A percentile compares a stretch with the other conserved stretches of the same genome.
phyloP scores from a whole-genome alignment of 1,140 invertebrate species.

The Brachionus asplanchnoidis region DNA sequence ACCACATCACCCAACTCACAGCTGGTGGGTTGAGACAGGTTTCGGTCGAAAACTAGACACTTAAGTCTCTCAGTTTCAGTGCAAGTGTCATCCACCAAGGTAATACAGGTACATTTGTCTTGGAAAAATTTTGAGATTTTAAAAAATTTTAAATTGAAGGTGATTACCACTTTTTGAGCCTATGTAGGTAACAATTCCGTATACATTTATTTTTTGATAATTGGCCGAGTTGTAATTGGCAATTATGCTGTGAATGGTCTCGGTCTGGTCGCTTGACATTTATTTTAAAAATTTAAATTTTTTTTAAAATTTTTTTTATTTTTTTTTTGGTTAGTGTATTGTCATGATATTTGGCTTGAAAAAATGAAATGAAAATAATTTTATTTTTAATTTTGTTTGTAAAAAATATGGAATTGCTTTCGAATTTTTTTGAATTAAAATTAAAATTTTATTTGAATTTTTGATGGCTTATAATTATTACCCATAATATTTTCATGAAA shows the following conservation, averaged over 20 bases:
- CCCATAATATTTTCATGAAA: too few relatives aligned
- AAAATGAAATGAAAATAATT: not conserved
- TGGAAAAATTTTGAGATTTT: not conserved
- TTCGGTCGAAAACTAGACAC: not conserved
- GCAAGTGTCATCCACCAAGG: not conserved
- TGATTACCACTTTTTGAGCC: not conserved
- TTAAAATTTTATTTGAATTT: too few relatives aligned
- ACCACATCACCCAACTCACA: not conserved
- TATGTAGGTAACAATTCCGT: not conserved
- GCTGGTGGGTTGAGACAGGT: too few relatives aligned
- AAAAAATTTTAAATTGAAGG: not conserved
- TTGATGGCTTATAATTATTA: too few relatives aligned
- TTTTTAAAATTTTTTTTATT: not conserved
- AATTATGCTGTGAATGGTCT: constrained; percentile 5
- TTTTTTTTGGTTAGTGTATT: too few relatives aligned
- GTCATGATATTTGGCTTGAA: not conserved
- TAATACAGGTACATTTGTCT: not conserved
- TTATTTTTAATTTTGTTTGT: not conserved
- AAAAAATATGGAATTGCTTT: not conserved
- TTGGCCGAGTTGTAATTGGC: not conserved
- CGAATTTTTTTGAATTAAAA: too few relatives aligned
- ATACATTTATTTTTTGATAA: constrained; percentile 6
- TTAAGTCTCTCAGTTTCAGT: not conserved
- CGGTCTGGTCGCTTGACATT: not conserved
- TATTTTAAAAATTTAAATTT: not conserved